Evolutionary conservation across 1,140 invertebrate genomes (phyloP), one percentile per base, ranked within the genome.

Genomic region (Drosophila tsacasi): DNA sequence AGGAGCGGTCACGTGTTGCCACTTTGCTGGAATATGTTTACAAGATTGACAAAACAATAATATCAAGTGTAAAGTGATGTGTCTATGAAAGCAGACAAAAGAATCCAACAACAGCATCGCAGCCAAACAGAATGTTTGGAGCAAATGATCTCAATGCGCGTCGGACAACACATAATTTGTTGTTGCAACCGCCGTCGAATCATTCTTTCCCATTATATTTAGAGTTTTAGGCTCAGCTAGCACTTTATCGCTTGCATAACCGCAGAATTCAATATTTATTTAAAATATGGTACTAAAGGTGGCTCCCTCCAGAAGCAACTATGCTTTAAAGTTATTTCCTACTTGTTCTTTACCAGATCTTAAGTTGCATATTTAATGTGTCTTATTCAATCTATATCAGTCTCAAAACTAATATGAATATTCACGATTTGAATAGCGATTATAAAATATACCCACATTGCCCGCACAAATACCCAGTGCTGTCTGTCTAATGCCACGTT

Each of bases 341-440:
- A n/a, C 8, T 40, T 42, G 4, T n/a, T 42, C 10, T n/a, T n/a
- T 3, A 10, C 17, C 7, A n/a, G 7, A 40, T n/a, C 12, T 35
- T 35, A 12, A 35, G 12, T 35, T 35, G 32, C 32, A 42, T 42
- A 19, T 19, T 10, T 15, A 42, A 10, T 10, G n/a, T n/a, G 4
- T 19, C n/a, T 19, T 5, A 19, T 42, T 42, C 17, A 10, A n/a
- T 42, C n/a, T n/a, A 19, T 19, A n/a, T 42, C 8, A 21, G n/a
- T 21, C n/a, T 19, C 2, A 3, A 0, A 54, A 23, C 32, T 0
- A 21, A 55, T 55, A 17, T 17, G 7, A 55, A 55, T 37, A 50
- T 50, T 35, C 23, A 30, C 21, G 30, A 46, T 54, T 54, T 54
- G 62, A 71, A 46, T 67, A 55, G 30, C 27, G 67, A 67, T 55